These are phyloP conservation scores for Plotosus lineatus DNA, from an alignment of 2,113 vertebrate species.

Conservation along the genomic window DNA sequence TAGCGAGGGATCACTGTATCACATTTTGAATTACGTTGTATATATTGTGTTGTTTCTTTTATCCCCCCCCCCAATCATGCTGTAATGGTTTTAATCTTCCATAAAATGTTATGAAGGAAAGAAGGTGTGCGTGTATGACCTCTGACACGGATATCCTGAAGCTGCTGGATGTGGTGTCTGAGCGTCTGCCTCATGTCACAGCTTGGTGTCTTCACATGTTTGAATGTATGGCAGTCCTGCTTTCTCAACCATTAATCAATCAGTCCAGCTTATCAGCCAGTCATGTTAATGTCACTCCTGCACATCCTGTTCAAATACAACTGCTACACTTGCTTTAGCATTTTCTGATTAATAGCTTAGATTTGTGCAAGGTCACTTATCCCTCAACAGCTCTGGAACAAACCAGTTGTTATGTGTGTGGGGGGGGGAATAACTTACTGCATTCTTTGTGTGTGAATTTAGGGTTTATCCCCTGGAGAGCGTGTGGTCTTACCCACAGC, in stretches of 20 bases:
- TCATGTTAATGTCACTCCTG: conserved; percentile 9
- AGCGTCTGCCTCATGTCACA: conserved; percentile 47
- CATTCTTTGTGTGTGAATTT: conserved; percentile 15
- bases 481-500: not conserved
- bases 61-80: not conserved
- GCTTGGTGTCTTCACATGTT: conserved; percentile 29
- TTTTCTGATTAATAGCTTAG: conserved; percentile 41
- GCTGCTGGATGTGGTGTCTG: conserved; percentile 45
- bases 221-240: conserved; percentile 35
- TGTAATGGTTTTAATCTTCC: conserved; percentile 39
- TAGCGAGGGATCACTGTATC: no score
- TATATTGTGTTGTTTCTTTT: not conserved
- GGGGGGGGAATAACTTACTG: conserved; percentile 1
- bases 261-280: conserved; percentile 37
- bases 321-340: conserved; percentile 11
- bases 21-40: not conserved
- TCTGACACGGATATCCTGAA: not conserved
- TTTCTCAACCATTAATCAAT: conserved; percentile 46
- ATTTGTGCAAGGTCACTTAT: conserved; percentile 41
- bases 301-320: conserved; percentile 35
- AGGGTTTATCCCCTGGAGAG: not conserved
- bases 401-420: conserved; percentile 16
- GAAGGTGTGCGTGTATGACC: conserved; percentile 18
- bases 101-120: conserved; percentile 42
- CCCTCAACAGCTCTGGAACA: conserved; percentile 25